A percentile compares a stretch with the other conserved stretches of the same genome.
These are phyloP conservation scores for Panopea generosa DNA, from an alignment of 2,888 invertebrate species.

Conservation along the genomic window DNA sequence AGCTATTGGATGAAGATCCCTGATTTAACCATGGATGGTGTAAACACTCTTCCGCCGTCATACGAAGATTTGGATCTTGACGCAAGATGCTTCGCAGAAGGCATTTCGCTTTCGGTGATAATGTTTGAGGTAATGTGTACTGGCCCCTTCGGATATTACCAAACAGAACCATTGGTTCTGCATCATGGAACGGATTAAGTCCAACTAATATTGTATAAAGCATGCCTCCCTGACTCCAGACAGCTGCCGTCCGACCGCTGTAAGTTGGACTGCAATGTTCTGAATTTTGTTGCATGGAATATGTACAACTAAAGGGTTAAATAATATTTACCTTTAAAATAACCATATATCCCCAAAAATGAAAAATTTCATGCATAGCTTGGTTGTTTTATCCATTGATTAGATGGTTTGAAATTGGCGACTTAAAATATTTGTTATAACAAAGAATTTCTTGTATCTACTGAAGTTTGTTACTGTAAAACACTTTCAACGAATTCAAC, in stretches of 20 bases:
- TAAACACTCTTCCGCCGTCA: constrained; percentile 92
- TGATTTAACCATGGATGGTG: constrained; percentile 92
- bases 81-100: constrained; percentile 93
- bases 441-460: no score
- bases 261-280: constrained; percentile 89
- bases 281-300: no score
- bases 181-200: constrained; percentile 96
- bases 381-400: no score
- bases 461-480: no score
- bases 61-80: constrained; percentile 92
- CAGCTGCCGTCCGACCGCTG: constrained; percentile 91
- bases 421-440: no score
- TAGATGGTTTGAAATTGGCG: no score
- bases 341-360: no score
- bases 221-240: constrained; percentile 90
- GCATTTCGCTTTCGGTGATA: constrained; percentile 93
- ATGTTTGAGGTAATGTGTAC: constrained; percentile 93
- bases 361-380: no score
- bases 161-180: constrained; percentile 94
- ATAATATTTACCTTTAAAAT: no score
- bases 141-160: constrained; percentile 95
- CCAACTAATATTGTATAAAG: constrained; percentile 97
- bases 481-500: no score
- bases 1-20: constrained; percentile 46
- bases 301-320: no score